These are phyloP conservation scores for Microctonus hyperodae DNA, from an alignment of 2,888 invertebrate genomes.

Conservation along the genomic window DNA sequence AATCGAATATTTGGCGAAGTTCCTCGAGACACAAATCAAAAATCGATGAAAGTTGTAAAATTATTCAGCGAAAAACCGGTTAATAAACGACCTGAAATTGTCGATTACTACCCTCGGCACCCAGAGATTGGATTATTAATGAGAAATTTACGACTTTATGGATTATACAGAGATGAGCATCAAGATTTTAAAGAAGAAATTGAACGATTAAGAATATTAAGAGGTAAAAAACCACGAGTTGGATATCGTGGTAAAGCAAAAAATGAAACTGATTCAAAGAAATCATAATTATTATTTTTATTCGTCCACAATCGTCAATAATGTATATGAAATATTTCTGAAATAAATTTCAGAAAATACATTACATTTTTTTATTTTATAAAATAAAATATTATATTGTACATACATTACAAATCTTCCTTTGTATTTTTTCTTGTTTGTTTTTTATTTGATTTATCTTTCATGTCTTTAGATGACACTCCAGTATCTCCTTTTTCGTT, in stretches of 20 bases:
- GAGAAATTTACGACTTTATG: slow-evolving; percentile 76
- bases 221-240: slow-evolving; percentile 70
- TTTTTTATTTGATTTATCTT: slow-evolving; percentile 49
- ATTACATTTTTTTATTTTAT: not conserved
- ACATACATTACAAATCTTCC: not conserved
- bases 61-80: slow-evolving; percentile 80
- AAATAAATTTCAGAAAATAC: not conserved
- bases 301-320: not conserved
- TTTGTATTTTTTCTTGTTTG: not conserved
- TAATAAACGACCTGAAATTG: slow-evolving; percentile 75
- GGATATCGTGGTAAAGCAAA: slow-evolving; percentile 30
- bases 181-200: slow-evolving; percentile 90
- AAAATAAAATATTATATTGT: slow-evolving; percentile 17
- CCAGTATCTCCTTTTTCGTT: slow-evolving; percentile 64
- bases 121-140: slow-evolving; percentile 78
- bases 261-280: slow-evolving; percentile 37
- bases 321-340: not conserved
- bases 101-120: slow-evolving; percentile 88
- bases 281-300: not conserved
- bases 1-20: slow-evolving; percentile 91
- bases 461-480: slow-evolving; percentile 45
- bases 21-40: slow-evolving; percentile 74
- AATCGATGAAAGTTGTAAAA: slow-evolving; percentile 82
- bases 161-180: slow-evolving; percentile 87
- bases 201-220: slow-evolving; percentile 74